Conservation (phyloP, 64 coral and sea anemone species). For the Montipora foliosa region DNA sequence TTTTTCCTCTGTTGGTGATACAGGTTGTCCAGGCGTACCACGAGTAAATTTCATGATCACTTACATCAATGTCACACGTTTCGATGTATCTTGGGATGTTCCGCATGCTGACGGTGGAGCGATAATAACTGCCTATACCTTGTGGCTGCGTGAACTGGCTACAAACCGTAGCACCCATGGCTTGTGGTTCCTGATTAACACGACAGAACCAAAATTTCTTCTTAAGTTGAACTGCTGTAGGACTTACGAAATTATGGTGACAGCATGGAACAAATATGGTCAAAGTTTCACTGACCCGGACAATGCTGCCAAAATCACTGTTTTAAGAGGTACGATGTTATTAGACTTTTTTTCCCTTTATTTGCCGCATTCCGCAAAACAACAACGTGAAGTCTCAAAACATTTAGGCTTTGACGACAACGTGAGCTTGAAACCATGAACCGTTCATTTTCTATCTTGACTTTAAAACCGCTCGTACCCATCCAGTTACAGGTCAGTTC, state of each 20-base stretch:
- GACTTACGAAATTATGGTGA: conserved; percentile 29
- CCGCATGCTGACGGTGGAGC: neutral
- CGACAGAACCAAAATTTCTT: neutral
- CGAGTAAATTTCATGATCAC: neutral
- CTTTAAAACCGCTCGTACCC: no score
- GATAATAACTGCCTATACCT: neutral
- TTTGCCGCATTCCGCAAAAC: no score
- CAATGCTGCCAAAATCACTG: neutral
- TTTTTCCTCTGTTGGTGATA: no score
- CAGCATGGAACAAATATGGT: conserved; percentile 21
- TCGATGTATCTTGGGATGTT: neutral
- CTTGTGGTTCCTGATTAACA: neutral
- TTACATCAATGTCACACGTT: neutral
- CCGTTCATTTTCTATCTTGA: no score
- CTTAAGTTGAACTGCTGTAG: neutral
- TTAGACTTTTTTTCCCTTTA: no score
- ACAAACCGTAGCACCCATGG: neutral
- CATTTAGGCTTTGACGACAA: no score
- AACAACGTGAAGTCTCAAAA: no score
- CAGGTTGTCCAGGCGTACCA: neutral
- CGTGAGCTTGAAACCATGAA: no score
- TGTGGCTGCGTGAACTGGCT: neutral
- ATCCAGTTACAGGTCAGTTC: no score
- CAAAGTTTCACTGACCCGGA: conserved; percentile 2
- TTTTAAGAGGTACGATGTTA: neutral